A percentile compares a stretch with the other conserved stretches of the same genome.
These are phyloP conservation scores for Pentalonia nigronervosa DNA, from an alignment of 1,140 invertebrate species.

Conservation along the genomic window DNA sequence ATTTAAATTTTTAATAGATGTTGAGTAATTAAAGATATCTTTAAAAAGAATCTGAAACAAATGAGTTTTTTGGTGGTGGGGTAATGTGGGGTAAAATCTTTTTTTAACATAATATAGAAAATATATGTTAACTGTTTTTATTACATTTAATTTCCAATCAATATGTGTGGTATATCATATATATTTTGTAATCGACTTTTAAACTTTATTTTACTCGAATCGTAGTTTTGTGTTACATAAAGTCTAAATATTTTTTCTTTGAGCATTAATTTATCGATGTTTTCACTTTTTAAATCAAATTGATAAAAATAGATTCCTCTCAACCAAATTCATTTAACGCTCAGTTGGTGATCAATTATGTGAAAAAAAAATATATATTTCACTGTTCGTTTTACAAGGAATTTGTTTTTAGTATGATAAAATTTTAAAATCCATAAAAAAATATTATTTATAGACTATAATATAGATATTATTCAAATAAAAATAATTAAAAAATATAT, in stretches of 20 bases:
- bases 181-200: background rate
- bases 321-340: constrained; percentile 21
- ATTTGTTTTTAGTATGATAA: background rate
- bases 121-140: background rate
- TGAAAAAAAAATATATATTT: background rate
- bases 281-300: background rate
- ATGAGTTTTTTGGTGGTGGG: background rate
- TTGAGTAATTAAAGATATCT: background rate
- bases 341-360: background rate
- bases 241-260: background rate
- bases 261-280: background rate
- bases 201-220: background rate
- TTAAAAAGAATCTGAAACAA: background rate
- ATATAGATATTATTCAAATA: background rate
- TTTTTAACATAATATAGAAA: background rate
- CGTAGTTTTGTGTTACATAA: background rate
- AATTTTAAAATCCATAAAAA: background rate
- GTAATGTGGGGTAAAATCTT: background rate
- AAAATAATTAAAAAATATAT: constrained; percentile 18
- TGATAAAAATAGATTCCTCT: background rate
- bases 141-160: background rate
- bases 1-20: background rate
- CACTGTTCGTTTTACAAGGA: background rate
- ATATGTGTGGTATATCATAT: background rate
- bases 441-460: background rate